A percentile compares a stretch with the other conserved stretches of the same genome.
Evolutionary conservation across 2,113 vertebrate genomes (phyloP).

Genomic region (Stigmatopora nigra): DNA sequence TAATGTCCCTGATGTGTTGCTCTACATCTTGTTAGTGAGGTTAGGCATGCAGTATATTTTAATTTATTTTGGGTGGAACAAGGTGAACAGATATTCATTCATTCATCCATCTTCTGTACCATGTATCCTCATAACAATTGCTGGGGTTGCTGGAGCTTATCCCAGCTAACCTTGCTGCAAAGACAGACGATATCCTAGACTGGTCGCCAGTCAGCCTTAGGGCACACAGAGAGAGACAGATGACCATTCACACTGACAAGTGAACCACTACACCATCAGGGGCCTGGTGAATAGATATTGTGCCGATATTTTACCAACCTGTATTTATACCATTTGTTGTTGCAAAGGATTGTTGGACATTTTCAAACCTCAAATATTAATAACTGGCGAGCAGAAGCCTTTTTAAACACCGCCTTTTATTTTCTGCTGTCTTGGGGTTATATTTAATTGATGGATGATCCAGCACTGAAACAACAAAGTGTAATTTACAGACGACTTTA

Average conservation of each 20-base stretch:
- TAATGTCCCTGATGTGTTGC: conserved; percentile 8
- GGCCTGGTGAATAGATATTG: no score
- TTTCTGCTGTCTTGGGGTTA: not conserved
- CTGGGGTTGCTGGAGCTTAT: no score
- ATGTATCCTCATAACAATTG: no score
- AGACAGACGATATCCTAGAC: no score
- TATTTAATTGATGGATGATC: conserved; percentile 8
- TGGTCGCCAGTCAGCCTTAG: no score
- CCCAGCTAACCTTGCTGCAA: no score
- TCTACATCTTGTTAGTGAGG: conserved; percentile 6
- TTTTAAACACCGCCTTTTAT: not conserved
- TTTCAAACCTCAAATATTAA: not conserved
- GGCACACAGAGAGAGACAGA: no score
- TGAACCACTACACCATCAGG: no score
- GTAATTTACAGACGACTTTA: conserved; percentile 4
- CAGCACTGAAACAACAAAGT: not conserved
- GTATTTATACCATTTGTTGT: not conserved
- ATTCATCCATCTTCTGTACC: not conserved
- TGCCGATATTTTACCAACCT: not conserved
- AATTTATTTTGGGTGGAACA: not conserved
- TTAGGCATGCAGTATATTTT: not conserved
- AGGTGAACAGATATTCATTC: not conserved
- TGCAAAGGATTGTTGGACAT: not conserved
- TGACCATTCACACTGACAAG: no score
- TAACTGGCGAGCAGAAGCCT: not conserved